Conservation (phyloP, 92 coral and sea anemone genomes). For the Palythoa caribaeorum region DNA sequence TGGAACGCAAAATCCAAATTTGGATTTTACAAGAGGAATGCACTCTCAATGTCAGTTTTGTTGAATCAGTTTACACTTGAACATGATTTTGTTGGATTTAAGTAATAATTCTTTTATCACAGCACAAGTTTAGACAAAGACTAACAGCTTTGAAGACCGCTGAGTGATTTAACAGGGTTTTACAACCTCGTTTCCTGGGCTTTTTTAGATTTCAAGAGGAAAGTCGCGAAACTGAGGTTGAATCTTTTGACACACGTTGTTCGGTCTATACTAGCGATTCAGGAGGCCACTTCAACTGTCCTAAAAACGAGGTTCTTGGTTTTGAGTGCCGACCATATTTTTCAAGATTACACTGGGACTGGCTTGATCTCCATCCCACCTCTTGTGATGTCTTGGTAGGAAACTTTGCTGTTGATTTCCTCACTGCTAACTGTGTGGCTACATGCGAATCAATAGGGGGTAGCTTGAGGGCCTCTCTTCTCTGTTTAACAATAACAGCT, state of each 20-base stretch:
- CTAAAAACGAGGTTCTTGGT: slow-evolving; percentile 79
- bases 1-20: too few species aligned
- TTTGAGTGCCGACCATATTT: slow-evolving; percentile 94
- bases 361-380: slow-evolving; percentile 98
- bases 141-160: too few species aligned
- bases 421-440: slow-evolving; percentile 90
- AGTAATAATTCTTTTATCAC: too few species aligned
- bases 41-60: too few species aligned
- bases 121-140: too few species aligned
- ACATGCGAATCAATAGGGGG: slow-evolving; percentile 97
- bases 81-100: too few species aligned
- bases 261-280: slow-evolving; percentile 78
- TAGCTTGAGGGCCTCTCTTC: slow-evolving; percentile 93
- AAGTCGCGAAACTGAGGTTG: neutral
- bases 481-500: slow-evolving; percentile 91
- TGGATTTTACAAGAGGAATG: too few species aligned
- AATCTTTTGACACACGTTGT: neutral
- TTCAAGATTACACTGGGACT: slow-evolving; percentile 86
- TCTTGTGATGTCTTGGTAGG: slow-evolving; percentile 86
- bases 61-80: too few species aligned
- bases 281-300: slow-evolving; percentile 98
- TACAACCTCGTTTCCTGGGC: neutral
- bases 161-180: too few species aligned
- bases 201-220: neutral
- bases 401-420: slow-evolving; percentile 84